phyloP scores from a whole-genome alignment of 2,888 invertebrate genomes.

The Eilema caniola region DNA sequence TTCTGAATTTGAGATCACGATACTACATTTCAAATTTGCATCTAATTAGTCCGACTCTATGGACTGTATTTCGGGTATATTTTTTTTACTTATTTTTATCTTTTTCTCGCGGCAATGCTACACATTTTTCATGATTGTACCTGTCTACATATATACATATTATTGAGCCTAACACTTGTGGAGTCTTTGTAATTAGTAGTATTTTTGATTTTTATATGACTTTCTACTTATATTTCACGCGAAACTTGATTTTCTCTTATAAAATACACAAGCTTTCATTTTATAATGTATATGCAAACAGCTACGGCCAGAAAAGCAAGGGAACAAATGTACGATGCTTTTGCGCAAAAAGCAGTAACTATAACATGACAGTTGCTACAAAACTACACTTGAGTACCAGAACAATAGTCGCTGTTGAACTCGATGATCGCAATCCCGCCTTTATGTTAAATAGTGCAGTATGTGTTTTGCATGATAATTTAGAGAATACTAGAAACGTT shows the following conservation, averaged over 20 bases:
- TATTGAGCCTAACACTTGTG: slow-evolving; percentile 75
- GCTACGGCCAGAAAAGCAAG: slow-evolving; percentile 68
- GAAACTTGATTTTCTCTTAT: slow-evolving; percentile 67
- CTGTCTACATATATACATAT: slow-evolving; percentile 61
- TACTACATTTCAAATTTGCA: slow-evolving; percentile 44
- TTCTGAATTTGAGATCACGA: slow-evolving; percentile 49
- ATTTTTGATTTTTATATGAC: slow-evolving; percentile 66
- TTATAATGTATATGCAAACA: slow-evolving; percentile 73
- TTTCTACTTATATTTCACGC: slow-evolving; percentile 71
- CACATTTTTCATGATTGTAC: slow-evolving; percentile 66
- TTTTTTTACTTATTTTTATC: slow-evolving; percentile 59
- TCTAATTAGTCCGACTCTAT: slow-evolving; percentile 63
- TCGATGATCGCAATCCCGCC: slow-evolving; percentile 86
- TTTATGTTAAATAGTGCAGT: slow-evolving; percentile 69
- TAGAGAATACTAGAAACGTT: slow-evolving; percentile 50
- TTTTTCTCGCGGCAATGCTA: slow-evolving; percentile 66
- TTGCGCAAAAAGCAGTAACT: slow-evolving; percentile 58
- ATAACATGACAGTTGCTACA: slow-evolving; percentile 38
- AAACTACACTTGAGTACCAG: slow-evolving; percentile 30
- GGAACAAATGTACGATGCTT: slow-evolving; percentile 60
- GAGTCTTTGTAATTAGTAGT: slow-evolving; percentile 78
- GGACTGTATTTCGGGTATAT: slow-evolving; percentile 79
- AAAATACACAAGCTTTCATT: slow-evolving; percentile 77
- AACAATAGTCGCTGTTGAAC: slow-evolving; percentile 57
- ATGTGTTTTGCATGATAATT: slow-evolving; percentile 74